phyloP scores from a whole-genome alignment of 2,113 vertebrate species.

The Pelvicachromis taeniatus region DNA sequence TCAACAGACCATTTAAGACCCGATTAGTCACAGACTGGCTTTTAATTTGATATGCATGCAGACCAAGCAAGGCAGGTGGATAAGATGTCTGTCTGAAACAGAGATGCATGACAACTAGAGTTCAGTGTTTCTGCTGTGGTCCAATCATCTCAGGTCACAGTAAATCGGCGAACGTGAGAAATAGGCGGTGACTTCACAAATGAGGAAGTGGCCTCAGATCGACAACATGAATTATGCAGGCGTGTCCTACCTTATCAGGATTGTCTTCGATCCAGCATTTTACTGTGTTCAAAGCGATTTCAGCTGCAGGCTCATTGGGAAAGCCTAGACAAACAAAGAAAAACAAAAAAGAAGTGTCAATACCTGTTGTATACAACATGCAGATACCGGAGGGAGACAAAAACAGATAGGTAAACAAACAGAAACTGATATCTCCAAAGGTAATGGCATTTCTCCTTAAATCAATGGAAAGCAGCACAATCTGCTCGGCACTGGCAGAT shows the following conservation, averaged over 20 bases:
- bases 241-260: slow-evolving; percentile 81
- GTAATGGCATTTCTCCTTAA: slow-evolving; percentile 25
- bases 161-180: neutral
- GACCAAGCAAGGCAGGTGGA: slow-evolving; percentile 43
- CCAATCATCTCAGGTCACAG: slow-evolving; percentile 6
- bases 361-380: slow-evolving; percentile 27
- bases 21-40: slow-evolving; percentile 62
- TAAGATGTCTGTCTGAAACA: slow-evolving; percentile 13
- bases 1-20: slow-evolving; percentile 65
- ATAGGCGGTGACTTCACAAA: neutral
- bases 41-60: slow-evolving; percentile 68
- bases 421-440: slow-evolving; percentile 33
- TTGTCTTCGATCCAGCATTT: slow-evolving; percentile 90
- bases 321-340: slow-evolving; percentile 77
- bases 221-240: neutral
- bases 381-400: slow-evolving; percentile 14
- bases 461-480: slow-evolving; percentile 41
- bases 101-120: slow-evolving; percentile 25
- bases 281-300: slow-evolving; percentile 85
- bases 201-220: neutral
- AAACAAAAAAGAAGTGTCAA: slow-evolving; percentile 20
- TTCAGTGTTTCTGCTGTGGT: slow-evolving; percentile 8
- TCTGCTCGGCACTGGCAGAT: slow-evolving; percentile 16
- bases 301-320: slow-evolving; percentile 92
- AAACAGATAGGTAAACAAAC: slow-evolving; percentile 8